phyloP scores from a whole-genome alignment of 2,888 invertebrate genomes.

The Tetranychus piercei region DNA sequence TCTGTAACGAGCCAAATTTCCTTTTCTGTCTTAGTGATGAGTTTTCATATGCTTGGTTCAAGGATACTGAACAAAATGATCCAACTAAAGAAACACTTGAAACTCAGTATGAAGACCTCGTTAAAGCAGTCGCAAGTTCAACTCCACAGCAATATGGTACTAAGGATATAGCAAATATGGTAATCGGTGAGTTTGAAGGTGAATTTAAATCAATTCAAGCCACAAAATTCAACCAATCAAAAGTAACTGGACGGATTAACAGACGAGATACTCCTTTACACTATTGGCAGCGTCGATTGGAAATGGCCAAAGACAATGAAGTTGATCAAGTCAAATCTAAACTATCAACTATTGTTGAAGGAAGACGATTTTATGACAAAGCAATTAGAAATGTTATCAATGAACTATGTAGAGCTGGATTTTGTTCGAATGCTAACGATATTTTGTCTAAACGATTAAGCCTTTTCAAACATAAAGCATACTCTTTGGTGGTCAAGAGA shows the following conservation, averaged over 20 bases:
- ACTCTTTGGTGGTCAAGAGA: background rate
- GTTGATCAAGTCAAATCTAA: background rate
- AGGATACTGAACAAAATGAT: background rate
- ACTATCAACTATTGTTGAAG: background rate
- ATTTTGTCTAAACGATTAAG: background rate
- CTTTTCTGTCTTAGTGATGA: background rate
- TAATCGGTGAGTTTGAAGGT: background rate
- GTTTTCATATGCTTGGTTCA: background rate
- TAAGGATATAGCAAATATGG: background rate
- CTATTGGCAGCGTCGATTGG: background rate
- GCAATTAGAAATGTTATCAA: background rate
- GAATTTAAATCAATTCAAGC: background rate
- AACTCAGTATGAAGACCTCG: background rate
- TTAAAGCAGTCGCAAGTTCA: background rate
- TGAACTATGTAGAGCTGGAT: background rate
- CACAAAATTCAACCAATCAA: background rate
- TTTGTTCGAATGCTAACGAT: background rate
- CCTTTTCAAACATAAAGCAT: background rate
- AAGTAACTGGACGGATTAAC: background rate
- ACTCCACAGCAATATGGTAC: background rate
- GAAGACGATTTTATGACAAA: background rate
- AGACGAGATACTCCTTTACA: background rate
- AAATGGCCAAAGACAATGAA: background rate
- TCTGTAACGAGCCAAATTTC: background rate
- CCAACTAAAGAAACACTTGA: background rate